Conservation (phyloP, 2,888 invertebrate species). For the Gymnoscelis rufifasciata region DNA sequence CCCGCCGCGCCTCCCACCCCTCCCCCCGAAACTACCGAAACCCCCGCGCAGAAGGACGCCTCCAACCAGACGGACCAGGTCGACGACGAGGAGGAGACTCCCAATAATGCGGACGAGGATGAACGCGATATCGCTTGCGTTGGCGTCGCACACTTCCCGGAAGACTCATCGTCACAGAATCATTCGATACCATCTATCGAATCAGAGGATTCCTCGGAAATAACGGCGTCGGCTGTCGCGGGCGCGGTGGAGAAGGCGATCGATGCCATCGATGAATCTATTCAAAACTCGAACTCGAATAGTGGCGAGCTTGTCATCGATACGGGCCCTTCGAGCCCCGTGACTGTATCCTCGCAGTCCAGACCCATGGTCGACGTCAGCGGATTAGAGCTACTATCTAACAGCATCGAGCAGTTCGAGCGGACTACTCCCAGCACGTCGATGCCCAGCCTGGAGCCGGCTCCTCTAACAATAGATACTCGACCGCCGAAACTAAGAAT, state of each 20-base stretch:
- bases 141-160: slow-evolving; percentile 70
- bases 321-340: slow-evolving; percentile 55
- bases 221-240: slow-evolving; percentile 48
- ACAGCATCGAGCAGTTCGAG: slow-evolving; percentile 90
- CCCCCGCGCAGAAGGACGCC: slow-evolving; percentile 86
- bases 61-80: slow-evolving; percentile 91
- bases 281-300: slow-evolving; percentile 55
- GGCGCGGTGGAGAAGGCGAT: slow-evolving; percentile 67
- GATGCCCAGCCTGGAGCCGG: slow-evolving; percentile 55
- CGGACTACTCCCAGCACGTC: slow-evolving; percentile 64
- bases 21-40: slow-evolving; percentile 75
- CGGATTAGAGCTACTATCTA: slow-evolving; percentile 89
- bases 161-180: slow-evolving; percentile 45
- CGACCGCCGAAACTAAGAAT: slow-evolving; percentile 64
- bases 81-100: slow-evolving; percentile 82
- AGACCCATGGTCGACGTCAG: slow-evolving; percentile 83
- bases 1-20: slow-evolving; percentile 79
- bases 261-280: slow-evolving; percentile 60
- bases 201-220: slow-evolving; percentile 66
- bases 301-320: slow-evolving; percentile 67
- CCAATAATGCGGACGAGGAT: slow-evolving; percentile 67
- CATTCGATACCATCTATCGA: slow-evolving; percentile 49
- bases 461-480: slow-evolving; percentile 62
- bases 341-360: slow-evolving; percentile 31
- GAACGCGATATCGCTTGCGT: slow-evolving; percentile 69